These are phyloP conservation scores for Gambelia wislizenii DNA, from an alignment of 2,797 vertebrate genomes.

Conservation along the genomic window DNA sequence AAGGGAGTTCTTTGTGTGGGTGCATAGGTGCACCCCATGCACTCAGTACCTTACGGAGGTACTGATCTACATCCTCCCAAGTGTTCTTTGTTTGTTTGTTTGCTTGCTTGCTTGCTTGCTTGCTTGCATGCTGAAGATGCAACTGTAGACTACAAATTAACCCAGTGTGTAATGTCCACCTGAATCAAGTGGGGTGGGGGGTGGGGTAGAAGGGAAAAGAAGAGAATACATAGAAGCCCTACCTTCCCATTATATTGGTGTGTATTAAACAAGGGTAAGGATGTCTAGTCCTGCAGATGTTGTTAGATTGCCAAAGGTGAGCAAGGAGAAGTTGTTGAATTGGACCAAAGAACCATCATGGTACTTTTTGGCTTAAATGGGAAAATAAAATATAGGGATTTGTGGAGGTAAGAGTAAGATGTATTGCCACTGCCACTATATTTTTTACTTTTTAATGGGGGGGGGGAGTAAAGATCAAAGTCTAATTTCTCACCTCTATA, in stretches of 20 bases:
- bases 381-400: not conserved
- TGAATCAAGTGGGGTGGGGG: too few relatives aligned
- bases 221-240: not conserved
- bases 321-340: not conserved
- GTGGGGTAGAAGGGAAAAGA: not conserved
- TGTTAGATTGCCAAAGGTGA: not conserved
- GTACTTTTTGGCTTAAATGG: not conserved
- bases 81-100: too few relatives aligned
- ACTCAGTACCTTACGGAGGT: not conserved
- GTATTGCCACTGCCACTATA: not conserved
- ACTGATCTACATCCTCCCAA: not conserved
- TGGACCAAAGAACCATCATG: not conserved
- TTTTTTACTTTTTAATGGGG: not conserved
- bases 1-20: not conserved
- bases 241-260: not conserved
- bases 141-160: not conserved
- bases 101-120: too few relatives aligned
- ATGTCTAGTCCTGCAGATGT: not conserved
- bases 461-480: constrained; percentile 54
- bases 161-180: not conserved
- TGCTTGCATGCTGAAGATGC: too few relatives aligned
- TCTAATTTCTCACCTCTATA: constrained; percentile 57
- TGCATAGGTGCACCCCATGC: too few relatives aligned
- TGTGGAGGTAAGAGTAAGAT: not conserved
- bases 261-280: not conserved